These are phyloP conservation scores for Campodea augens DNA, from an alignment of 1,140 invertebrate genomes.

Conservation along the genomic window DNA sequence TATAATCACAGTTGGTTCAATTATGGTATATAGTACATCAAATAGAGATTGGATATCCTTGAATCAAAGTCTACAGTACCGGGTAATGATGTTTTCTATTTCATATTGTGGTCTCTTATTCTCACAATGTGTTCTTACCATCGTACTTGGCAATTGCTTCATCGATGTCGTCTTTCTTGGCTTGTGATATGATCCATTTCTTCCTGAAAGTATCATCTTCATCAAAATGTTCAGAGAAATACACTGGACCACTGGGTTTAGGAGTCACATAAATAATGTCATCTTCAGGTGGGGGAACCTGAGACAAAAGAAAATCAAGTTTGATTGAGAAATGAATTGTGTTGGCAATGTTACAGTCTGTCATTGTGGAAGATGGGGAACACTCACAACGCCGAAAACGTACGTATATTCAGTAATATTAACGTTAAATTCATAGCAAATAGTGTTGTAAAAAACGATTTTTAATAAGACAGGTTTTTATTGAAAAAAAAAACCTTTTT, in stretches of 20 bases:
- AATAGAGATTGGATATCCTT: background rate
- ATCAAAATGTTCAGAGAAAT: conserved; percentile 80
- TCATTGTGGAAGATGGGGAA: too few species aligned
- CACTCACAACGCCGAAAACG: too few species aligned
- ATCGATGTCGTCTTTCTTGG: conserved; percentile 83
- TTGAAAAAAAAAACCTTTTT: too few species aligned
- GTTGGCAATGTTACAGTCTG: too few species aligned
- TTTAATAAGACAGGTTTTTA: too few species aligned
- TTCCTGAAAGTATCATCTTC: conserved; percentile 48
- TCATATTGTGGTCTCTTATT: background rate
- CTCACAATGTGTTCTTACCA: conserved; percentile 36
- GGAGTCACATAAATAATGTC: conserved; percentile 23
- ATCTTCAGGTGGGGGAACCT: conserved; percentile 11
- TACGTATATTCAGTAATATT: too few species aligned
- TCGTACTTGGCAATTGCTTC: conserved; percentile 89
- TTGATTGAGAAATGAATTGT: too few species aligned
- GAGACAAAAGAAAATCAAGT: too few species aligned
- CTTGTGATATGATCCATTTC: conserved; percentile 71
- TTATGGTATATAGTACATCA: background rate
- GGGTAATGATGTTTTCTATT: background rate
- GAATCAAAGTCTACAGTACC: conserved; percentile 8
- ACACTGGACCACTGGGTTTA: conserved; percentile 30
- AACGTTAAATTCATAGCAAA: too few species aligned
- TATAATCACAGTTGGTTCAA: background rate
- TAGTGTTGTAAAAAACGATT: too few species aligned